Conservation (phyloP, 2,888 invertebrate species). For the Bombylius major region DNA sequence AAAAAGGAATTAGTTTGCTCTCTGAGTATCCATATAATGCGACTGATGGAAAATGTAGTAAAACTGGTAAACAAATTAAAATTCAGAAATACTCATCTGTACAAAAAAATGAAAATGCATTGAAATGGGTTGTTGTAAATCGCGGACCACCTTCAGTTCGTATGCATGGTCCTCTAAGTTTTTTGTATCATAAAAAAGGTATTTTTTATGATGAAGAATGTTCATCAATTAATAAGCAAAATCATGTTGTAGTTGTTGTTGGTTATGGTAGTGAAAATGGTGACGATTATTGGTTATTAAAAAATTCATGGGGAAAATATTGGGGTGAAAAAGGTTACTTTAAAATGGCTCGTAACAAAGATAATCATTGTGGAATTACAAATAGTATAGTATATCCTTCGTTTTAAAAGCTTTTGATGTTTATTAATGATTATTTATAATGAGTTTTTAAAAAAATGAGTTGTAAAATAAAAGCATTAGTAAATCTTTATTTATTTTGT, state of each 20-base stretch:
- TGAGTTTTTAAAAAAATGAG: too few relatives aligned
- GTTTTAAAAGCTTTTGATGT: too few relatives aligned
- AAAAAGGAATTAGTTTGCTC: too few relatives aligned
- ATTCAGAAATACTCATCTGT: slow-evolving; percentile 31
- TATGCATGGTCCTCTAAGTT: too few relatives aligned
- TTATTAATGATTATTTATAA: too few relatives aligned
- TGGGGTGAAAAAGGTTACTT: neutral
- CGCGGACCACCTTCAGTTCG: slow-evolving; percentile 20
- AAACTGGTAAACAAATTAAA: slow-evolving; percentile 25
- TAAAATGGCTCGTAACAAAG: neutral
- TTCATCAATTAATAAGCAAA: slow-evolving; percentile 40
- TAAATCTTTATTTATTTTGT: too few relatives aligned
- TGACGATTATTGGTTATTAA: neutral
- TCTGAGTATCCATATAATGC: too few relatives aligned
- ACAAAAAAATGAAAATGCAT: slow-evolving; percentile 38
- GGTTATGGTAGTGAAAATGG: slow-evolving; percentile 4
- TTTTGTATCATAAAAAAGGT: slow-evolving; percentile 39
- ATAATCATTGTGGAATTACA: neutral
- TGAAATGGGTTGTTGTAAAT: slow-evolving; percentile 52
- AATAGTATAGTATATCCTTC: neutral
- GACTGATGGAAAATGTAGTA: slow-evolving; percentile 24
- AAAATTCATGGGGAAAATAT: slow-evolving; percentile 1
- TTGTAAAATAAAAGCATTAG: too few relatives aligned
- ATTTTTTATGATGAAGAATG: slow-evolving; percentile 39
- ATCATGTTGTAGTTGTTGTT: slow-evolving; percentile 47